A percentile compares a stretch with the other conserved stretches of the same genome.
Conservation (phyloP, 2,797 vertebrate species). For the Malurus leucopterus region DNA sequence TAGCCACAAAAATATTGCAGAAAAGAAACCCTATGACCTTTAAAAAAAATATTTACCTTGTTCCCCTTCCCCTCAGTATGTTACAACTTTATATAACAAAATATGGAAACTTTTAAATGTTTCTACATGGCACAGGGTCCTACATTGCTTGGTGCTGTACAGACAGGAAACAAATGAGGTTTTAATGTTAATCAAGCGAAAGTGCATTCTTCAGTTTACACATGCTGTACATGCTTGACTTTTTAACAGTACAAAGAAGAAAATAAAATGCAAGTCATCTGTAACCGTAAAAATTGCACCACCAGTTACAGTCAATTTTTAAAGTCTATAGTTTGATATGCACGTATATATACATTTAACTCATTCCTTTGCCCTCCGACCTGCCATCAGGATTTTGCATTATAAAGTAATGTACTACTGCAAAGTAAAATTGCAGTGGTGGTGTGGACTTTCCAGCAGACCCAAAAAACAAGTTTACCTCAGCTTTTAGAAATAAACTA, state of each 20-base stretch:
- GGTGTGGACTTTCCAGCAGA: neutral
- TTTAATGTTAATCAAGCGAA: slow-evolving; percentile 20
- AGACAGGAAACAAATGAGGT: slow-evolving; percentile 5
- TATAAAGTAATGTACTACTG: neutral
- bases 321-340: neutral
- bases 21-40: neutral
- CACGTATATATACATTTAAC: neutral
- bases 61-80: neutral
- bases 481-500: slow-evolving; percentile 36
- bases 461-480: slow-evolving; percentile 6
- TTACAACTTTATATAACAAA: neutral
- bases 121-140: neutral
- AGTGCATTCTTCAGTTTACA: neutral
- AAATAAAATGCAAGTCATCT: slow-evolving; percentile 1
- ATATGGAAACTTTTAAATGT: neutral
- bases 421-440: neutral
- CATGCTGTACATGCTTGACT: neutral
- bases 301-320: neutral
- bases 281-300: neutral
- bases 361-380: neutral
- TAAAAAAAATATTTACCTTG: neutral
- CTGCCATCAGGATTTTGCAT: neutral
- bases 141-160: neutral
- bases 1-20: neutral
- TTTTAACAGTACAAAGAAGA: slow-evolving; percentile 7